A percentile compares a stretch with the other conserved stretches of the same genome.
Evolutionary conservation across 1,140 invertebrate species (phyloP).

Genomic region (Drosophila arawakana): DNA sequence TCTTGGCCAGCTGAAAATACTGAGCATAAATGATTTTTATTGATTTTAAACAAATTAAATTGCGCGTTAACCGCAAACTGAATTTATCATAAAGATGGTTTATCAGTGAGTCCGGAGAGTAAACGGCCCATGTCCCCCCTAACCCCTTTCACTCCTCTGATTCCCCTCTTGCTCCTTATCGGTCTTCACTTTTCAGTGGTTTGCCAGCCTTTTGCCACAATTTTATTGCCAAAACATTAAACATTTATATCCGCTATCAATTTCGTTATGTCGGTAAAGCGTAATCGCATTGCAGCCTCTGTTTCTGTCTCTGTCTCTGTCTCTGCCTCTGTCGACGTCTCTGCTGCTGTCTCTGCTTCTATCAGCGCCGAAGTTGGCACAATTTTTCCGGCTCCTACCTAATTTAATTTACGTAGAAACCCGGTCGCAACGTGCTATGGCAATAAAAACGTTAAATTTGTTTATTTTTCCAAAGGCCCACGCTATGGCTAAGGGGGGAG

Average conservation of each 20-base stretch:
- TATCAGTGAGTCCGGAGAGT: slow-evolving; percentile 56
- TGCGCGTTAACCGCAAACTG: slow-evolving; percentile 76
- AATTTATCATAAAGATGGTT: slow-evolving; percentile 81
- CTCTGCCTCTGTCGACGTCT: neutral
- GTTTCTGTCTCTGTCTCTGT: too few species aligned
- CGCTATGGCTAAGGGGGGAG: neutral
- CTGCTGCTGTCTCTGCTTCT: slow-evolving; percentile 2
- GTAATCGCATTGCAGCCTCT: slow-evolving; percentile 72
- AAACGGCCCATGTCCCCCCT: slow-evolving; percentile 4
- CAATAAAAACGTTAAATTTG: slow-evolving; percentile 83
- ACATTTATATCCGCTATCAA: slow-evolving; percentile 83
- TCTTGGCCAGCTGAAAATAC: neutral
- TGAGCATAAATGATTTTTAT: slow-evolving; percentile 69
- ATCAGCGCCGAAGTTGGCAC: slow-evolving; percentile 18
- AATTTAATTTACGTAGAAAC: slow-evolving; percentile 81
- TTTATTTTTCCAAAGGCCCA: slow-evolving; percentile 71
- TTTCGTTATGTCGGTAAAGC: slow-evolving; percentile 68
- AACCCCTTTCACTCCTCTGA: neutral
- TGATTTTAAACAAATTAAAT: slow-evolving; percentile 83
- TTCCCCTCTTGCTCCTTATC: too few species aligned
- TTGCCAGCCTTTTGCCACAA: slow-evolving; percentile 55
- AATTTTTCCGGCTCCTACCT: slow-evolving; percentile 76
- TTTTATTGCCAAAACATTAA: slow-evolving; percentile 83
- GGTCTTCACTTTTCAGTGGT: slow-evolving; percentile 6
- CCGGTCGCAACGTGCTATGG: slow-evolving; percentile 69